Conservation (phyloP, 1,140 invertebrate genomes). For the Macrosteles quadrilineatus region DNA sequence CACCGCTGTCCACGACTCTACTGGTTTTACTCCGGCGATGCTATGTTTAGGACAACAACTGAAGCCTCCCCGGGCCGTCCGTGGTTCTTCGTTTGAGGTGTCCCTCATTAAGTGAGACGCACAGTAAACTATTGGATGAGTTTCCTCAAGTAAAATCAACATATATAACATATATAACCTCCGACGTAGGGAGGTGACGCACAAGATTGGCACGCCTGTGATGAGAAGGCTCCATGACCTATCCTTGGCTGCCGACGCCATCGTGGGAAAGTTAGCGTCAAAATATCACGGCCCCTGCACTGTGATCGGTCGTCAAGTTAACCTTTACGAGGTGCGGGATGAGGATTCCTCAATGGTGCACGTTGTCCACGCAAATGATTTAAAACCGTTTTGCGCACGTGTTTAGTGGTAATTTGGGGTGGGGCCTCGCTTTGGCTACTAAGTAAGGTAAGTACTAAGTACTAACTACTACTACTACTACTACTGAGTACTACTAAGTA, state of each 20-base stretch:
- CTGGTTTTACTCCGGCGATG: too few relatives aligned
- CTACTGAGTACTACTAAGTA: too few relatives aligned
- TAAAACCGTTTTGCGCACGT: too few relatives aligned
- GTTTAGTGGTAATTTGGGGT: too few relatives aligned
- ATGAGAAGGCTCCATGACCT: not conserved
- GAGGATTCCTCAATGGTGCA: not conserved
- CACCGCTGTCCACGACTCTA: too few relatives aligned
- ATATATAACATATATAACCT: too few relatives aligned
- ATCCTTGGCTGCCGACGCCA: not conserved
- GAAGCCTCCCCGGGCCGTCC: too few relatives aligned
- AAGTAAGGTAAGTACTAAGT: too few relatives aligned
- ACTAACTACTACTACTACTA: too few relatives aligned
- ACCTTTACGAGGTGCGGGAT: not conserved
- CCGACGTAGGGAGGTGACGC: not conserved
- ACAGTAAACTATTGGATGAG: not conserved
- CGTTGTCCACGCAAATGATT: not conserved
- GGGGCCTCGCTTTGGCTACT: too few relatives aligned
- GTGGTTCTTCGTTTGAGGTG: not conserved
- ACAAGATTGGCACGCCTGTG: not conserved
- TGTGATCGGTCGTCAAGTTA: not conserved
- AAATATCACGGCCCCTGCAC: not conserved
- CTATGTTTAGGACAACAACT: not conserved
- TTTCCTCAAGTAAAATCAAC: not conserved
- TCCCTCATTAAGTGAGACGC: not conserved
- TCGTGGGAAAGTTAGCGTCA: not conserved